Evolutionary conservation across 2,888 invertebrate genomes (phyloP), one percentile per base, ranked within the genome.

Genomic region (Xestia xanthographa): DNA sequence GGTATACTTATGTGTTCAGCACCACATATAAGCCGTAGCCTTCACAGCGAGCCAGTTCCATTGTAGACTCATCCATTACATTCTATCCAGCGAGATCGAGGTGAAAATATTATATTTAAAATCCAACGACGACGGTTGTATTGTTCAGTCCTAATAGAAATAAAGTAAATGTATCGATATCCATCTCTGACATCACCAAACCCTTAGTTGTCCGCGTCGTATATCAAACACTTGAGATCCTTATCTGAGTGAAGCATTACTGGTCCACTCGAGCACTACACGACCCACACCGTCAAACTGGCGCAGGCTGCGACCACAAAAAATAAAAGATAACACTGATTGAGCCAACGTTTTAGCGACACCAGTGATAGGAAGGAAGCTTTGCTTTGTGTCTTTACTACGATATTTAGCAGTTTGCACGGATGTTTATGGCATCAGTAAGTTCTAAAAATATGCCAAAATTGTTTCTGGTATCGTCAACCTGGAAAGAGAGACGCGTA

Each of bases 191-290:
- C 92, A 88, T 82, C 93, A 83, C 92, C 91, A 90, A 14, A 69
- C 43, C 29, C 62, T 78, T 72, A 82, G 84, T 80, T 87, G 86
- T 88, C 86, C 84, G 83, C 87, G 66, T 82, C 88, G 90, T 89
- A 90, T 91, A 92, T 92, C 93, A 91, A 90, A 84, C 88, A 90
- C 91, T 92, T 89, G 91, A 92, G 92, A 92, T 93, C 87, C 84
- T 92, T 91, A 92, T 93, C 90, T 88, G 86, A 86, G 85, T 85
- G 87, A 84, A 88, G 88, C 90, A 91, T 67, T 91, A 90, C 91
- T 91, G 91, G 90, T 78, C 80, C 86, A 83, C 86, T 88, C 80
- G 80, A 80, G 66, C 78, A 82, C 86, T 88, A 80, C 77, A 80
- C 77, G 82, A 80, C 85, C 80, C 80, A n/a, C 58, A 14, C 72